Conservation (phyloP, 1,140 invertebrate genomes). For the Drosophila burlai region DNA sequence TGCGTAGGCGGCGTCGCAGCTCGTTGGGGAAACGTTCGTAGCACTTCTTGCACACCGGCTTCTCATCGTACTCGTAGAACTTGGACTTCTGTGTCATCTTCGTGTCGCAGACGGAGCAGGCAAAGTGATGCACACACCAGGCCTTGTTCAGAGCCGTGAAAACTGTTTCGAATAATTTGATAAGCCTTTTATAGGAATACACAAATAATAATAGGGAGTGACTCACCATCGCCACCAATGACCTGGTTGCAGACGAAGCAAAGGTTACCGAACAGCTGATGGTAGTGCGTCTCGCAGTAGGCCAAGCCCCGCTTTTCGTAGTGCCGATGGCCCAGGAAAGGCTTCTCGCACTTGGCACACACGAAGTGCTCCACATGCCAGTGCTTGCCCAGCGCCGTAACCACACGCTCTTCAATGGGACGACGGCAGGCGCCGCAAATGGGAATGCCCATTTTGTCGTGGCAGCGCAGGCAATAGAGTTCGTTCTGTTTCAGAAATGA, state of each 20-base stretch:
- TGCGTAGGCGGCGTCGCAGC: slow-evolving; percentile 93
- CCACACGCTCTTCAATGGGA: slow-evolving; percentile 98
- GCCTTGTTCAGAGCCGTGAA: slow-evolving; percentile 99
- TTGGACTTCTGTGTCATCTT: slow-evolving; percentile 99
- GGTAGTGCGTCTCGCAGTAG: slow-evolving; percentile 99
- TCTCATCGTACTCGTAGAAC: slow-evolving; percentile 99
- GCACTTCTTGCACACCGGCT: slow-evolving; percentile 99
- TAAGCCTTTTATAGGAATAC: background rate
- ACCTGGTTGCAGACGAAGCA: slow-evolving; percentile 99
- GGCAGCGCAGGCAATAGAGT: slow-evolving; percentile 98
- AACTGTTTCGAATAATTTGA: slow-evolving; percentile 87
- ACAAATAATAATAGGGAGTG: background rate
- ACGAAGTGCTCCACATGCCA: slow-evolving; percentile 99
- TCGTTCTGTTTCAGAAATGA: slow-evolving; percentile 89
- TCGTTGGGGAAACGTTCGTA: slow-evolving; percentile 99
- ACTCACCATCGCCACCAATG: slow-evolving; percentile 97
- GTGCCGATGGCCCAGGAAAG: slow-evolving; percentile 99
- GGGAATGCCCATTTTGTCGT: slow-evolving; percentile 99
- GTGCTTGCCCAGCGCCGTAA: slow-evolving; percentile 98
- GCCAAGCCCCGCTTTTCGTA: slow-evolving; percentile 99
- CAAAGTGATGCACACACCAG: slow-evolving; percentile 99
- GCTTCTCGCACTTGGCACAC: slow-evolving; percentile 99
- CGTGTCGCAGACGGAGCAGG: slow-evolving; percentile 98
- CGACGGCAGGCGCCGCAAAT: slow-evolving; percentile 99
- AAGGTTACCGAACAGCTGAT: slow-evolving; percentile 99